phyloP scores from a whole-genome alignment of 1,140 invertebrate species.

The Latrodectus geometricus region DNA sequence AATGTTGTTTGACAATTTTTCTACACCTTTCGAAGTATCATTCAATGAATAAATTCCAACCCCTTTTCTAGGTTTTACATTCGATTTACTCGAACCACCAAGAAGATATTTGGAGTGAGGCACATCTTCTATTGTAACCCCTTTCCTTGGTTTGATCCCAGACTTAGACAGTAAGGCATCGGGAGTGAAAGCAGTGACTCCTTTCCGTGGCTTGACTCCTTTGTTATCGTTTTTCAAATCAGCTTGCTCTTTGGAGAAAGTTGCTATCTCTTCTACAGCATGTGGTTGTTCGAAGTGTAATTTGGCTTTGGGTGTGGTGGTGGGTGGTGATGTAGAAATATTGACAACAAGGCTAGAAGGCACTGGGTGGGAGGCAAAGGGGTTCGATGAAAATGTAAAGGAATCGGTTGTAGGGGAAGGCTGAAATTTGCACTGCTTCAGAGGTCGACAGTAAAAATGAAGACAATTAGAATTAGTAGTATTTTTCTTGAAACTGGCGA shows the following conservation, averaged over 20 bases:
- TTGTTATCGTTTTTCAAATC: constrained; percentile 47
- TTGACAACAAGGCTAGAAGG: constrained; percentile 1
- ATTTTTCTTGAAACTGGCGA: constrained; percentile 46
- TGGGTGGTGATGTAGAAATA: background rate
- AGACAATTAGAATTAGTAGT: constrained; percentile 30
- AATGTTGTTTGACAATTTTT: background rate
- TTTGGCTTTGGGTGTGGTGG: background rate
- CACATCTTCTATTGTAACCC: constrained; percentile 19
- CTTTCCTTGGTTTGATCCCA: constrained; percentile 51
- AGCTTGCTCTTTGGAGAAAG: constrained; percentile 27
- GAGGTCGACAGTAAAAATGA: constrained; percentile 33
- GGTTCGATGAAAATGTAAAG: constrained; percentile 32
- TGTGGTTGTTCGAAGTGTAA: background rate
- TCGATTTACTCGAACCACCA: background rate
- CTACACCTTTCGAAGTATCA: background rate
- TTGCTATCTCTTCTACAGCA: constrained; percentile 16
- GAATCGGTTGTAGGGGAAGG: constrained; percentile 23
- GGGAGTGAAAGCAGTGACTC: constrained; percentile 1
- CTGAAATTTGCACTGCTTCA: constrained; percentile 44
- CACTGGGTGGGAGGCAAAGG: background rate
- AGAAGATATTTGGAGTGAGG: constrained; percentile 11
- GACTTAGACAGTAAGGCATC: constrained; percentile 8
- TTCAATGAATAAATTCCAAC: constrained; percentile 16
- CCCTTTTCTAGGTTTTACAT: constrained; percentile 48
- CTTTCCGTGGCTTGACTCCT: constrained; percentile 45